Percentiles rank a stretch among this genome's conserved stretches.
Conservation (phyloP, 2,888 invertebrate genomes). For the Dorcus parallelipipedus region DNA sequence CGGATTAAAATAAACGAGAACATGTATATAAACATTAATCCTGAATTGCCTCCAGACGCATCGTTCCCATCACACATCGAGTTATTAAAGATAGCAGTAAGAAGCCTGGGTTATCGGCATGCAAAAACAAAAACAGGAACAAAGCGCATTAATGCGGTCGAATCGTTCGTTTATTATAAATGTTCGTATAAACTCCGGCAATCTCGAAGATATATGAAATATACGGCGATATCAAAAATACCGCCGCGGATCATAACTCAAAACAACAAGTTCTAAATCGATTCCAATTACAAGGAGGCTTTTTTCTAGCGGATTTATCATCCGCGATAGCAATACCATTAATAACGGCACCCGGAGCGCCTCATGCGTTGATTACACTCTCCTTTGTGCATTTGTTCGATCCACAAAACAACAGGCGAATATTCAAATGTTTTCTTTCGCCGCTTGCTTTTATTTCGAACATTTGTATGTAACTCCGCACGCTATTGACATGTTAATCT, state of each 20-base stretch:
- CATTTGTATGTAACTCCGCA: conserved; percentile 27
- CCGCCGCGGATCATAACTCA: conserved; percentile 25
- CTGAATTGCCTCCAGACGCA: no score
- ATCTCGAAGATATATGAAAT: conserved; percentile 3
- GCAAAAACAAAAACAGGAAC: no score
- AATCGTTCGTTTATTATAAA: no score
- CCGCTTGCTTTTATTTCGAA: conserved; percentile 28
- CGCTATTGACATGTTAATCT: conserved; percentile 32
- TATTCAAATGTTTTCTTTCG: conserved; percentile 23
- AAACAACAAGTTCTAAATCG: conserved; percentile 28
- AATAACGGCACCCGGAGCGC: conserved; percentile 21
- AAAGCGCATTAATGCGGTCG: no score
- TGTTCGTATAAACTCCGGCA: no score
- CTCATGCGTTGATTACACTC: conserved; percentile 7
- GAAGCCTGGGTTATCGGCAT: no score
- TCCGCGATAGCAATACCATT: conserved; percentile 26
- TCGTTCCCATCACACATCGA: no score
- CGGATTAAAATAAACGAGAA: no score
- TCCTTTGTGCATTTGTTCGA: conserved; percentile 8
- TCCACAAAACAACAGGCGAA: conserved; percentile 23
- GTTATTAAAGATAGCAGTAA: no score
- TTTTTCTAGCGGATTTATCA: conserved; percentile 26
- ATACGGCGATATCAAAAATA: conserved; percentile 22
- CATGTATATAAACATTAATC: no score
- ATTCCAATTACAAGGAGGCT: conserved; percentile 27